These are phyloP conservation scores for Anoplolepis gracilipes DNA, from an alignment of 1,140 invertebrate genomes.

Conservation along the genomic window DNA sequence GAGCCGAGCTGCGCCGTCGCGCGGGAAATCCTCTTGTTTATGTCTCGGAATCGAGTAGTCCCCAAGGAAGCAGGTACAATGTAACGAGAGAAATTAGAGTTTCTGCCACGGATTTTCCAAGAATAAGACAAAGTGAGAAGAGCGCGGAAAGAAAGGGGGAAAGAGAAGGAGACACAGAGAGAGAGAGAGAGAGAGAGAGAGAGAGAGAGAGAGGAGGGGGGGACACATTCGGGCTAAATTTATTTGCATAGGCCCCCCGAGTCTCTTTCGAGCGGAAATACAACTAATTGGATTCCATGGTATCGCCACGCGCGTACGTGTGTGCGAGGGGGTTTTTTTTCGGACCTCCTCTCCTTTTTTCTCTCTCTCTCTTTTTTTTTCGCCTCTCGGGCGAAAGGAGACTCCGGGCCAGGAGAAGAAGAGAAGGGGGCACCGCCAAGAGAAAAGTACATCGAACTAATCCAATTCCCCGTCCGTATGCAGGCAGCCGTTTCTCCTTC, in stretches of 20 bases:
- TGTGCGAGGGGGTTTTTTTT: background rate
- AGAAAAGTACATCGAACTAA: conserved; percentile 72
- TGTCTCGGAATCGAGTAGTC: conserved; percentile 66
- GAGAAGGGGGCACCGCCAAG: conserved; percentile 25
- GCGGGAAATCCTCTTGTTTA: conserved; percentile 67
- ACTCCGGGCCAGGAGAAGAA: too few relatives aligned
- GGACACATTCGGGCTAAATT: conserved; percentile 58
- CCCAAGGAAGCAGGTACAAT: conserved; percentile 42
- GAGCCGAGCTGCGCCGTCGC: conserved; percentile 27
- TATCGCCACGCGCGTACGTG: conserved; percentile 47
- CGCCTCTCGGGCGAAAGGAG: background rate
- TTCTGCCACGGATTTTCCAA: conserved; percentile 47
- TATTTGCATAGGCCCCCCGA: conserved; percentile 71
- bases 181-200: background rate
- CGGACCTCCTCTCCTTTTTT: too few relatives aligned
- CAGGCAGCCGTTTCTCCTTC: conserved; percentile 49
- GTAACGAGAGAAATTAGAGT: conserved; percentile 66
- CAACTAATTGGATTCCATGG: conserved; percentile 66
- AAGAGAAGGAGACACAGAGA: conserved; percentile 1
- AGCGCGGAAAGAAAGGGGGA: background rate
- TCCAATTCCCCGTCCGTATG: conserved; percentile 70
- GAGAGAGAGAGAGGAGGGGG: background rate
- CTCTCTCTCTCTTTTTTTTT: background rate
- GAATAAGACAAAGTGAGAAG: conserved; percentile 48
- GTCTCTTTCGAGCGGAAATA: conserved; percentile 66